Evolutionary conservation across 2,888 invertebrate genomes (phyloP).

Genomic region (Cancer borealis): DNA sequence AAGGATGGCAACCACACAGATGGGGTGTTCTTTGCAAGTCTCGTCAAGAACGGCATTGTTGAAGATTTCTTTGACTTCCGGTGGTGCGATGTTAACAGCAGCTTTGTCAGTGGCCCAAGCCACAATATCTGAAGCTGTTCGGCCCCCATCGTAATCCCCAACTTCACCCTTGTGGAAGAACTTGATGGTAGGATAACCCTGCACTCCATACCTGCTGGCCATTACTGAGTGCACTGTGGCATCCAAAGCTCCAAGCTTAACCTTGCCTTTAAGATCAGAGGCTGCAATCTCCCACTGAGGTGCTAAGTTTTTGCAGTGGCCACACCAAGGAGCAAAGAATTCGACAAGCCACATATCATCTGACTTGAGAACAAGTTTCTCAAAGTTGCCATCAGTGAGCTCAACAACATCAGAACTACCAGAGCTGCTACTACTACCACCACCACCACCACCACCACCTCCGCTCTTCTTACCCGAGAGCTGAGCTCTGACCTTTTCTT

Average conservation of each 20-base stretch:
- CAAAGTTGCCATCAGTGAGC: conserved; percentile 97
- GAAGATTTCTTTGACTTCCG: conserved; percentile 87
- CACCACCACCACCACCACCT: conserved; percentile 78
- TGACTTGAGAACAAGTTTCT: conserved; percentile 92
- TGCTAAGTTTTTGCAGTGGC: conserved; percentile 97
- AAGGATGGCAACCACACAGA: conserved; percentile 94
- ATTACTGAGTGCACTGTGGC: conserved; percentile 93
- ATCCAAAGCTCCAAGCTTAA: conserved; percentile 96
- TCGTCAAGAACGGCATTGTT: conserved; percentile 84
- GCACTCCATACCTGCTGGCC: conserved; percentile 91
- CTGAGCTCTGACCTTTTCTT: conserved; percentile 86
- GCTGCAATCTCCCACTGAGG: conserved; percentile 99
- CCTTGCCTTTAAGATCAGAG: conserved; percentile 94
- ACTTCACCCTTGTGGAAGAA: conserved; percentile 80
- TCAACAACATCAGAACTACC: conserved; percentile 88
- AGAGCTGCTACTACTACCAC: conserved; percentile 77
- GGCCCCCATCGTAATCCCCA: conserved; percentile 94
- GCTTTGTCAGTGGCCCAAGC: conserved; percentile 92
- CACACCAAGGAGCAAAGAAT: conserved; percentile 98
- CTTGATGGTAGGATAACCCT: conserved; percentile 98
- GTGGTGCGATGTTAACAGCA: conserved; percentile 93
- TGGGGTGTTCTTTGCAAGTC: conserved; percentile 91
- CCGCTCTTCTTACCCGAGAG: conserved; percentile 83
- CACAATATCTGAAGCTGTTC: conserved; percentile 94
- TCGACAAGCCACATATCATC: conserved; percentile 98